Evolutionary conservation across 1,140 invertebrate species (phyloP).

Genomic region (Brachionus manjavacas): DNA sequence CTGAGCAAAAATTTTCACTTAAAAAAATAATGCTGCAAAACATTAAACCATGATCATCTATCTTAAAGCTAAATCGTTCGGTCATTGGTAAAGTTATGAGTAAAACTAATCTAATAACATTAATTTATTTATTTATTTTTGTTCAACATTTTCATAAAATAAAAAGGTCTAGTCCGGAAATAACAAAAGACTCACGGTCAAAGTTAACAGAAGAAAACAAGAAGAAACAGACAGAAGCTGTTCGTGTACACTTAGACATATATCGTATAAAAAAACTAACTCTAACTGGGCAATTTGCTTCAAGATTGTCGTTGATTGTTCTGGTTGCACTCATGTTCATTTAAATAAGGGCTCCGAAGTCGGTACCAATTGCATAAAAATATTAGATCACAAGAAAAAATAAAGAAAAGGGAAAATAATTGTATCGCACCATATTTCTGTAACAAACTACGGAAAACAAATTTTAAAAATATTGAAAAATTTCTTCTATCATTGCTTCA

Average conservation of each 20-base stretch:
- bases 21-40: conserved; percentile 1
- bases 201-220: neutral
- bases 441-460: neutral
- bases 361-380: neutral
- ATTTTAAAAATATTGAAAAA: neutral
- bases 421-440: neutral
- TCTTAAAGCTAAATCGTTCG: neutral
- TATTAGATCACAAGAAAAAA: neutral
- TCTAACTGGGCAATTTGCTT: neutral
- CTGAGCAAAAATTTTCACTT: neutral
- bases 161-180: neutral
- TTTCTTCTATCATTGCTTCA: neutral
- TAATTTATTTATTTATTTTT: neutral
- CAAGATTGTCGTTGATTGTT: neutral
- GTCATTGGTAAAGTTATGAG: neutral
- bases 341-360: neutral
- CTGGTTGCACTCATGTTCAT: neutral
- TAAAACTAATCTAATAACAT: neutral
- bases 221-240: neutral
- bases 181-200: neutral
- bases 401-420: neutral
- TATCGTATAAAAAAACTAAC: neutral
- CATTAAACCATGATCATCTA: neutral
- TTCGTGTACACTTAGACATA: neutral
- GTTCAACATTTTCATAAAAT: neutral